Base-by-base conservation (phyloP, 2,113 vertebrate genomes). In the Antechinus stuartii region DNA sequence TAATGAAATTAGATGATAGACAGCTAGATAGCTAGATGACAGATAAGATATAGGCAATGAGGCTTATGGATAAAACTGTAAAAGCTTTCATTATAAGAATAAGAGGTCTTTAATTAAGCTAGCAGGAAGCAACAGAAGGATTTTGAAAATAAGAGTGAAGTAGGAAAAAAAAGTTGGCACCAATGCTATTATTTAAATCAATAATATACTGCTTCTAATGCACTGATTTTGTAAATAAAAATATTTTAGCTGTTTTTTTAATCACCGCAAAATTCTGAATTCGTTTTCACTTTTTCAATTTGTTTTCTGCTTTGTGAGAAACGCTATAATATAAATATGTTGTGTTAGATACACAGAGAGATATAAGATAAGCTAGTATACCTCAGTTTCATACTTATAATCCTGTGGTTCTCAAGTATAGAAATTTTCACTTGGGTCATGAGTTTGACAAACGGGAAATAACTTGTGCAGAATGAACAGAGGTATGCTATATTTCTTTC, bases 401-500 rank as follows among this genome's bases (percentile, higher is more conserved):
- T 95, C 42, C 91, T 91, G 0, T 14, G 56, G 24, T 89, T 94
- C 9, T 91, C 0, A 25, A 94, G 90, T 56, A 93, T 46, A 94
- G 76, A 0, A 22, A 55, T 89, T 94, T 94, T 94, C 61, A 90
- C 90, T 30, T 68, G 46, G 27, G 50, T 54, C 42, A 8, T 42
- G 22, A 95, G 16, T 35, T 8, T 0, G 19, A 91, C 90, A 94
- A 92, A 92, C 22, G 0, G 0, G 55, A 97, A 91, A 91, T 92
- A 95, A 92, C 52, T 2, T 54, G 68, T 2, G 3, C 55, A 50
- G 57, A 35, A 93, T 52, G 54, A 94, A 91, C 30, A 93, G 54
- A 96, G 54, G 10, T 76, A 55, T 57, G n/a, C 16, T 89, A 27
- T 57, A 92, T 96, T 95, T 91, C 47, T 94, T 94, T 92, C 54